Conservation (phyloP, 37 sponge, comb jelly and placozoan species). For the Halichondria panicea region DNA sequence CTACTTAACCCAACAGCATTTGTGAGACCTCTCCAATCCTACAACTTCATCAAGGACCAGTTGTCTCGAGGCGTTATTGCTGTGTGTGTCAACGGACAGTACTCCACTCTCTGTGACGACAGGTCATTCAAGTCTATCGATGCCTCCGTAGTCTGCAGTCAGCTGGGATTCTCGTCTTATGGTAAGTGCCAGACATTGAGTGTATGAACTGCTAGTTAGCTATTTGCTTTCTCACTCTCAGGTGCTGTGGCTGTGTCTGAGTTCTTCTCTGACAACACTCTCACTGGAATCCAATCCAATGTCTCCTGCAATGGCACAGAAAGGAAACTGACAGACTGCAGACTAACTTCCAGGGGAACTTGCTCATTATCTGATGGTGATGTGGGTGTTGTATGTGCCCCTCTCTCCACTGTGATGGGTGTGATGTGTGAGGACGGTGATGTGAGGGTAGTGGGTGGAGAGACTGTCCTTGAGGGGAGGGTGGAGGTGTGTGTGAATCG, state of each 20-base stretch:
- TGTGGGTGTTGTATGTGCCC: no score
- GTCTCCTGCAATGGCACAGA: no score
- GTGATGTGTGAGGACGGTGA: conserved; percentile 34
- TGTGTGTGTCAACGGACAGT: conserved; percentile 26
- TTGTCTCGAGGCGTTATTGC: conserved; percentile 38
- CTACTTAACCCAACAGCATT: no score
- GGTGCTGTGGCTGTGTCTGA: no score
- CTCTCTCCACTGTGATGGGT: not conserved
- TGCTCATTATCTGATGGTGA: no score
- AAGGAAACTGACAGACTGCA: no score
- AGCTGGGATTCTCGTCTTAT: conserved; percentile 49
- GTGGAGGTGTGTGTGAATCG: conserved; percentile 48
- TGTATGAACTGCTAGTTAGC: no score
- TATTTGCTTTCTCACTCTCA: no score
- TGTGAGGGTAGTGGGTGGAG: conserved; percentile 29
- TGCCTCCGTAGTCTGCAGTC: conserved; percentile 52
- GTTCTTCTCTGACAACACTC: no score
- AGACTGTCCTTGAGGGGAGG: not conserved
- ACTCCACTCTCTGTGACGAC: conserved; percentile 26
- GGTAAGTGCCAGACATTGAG: no score
- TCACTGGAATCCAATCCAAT: no score
- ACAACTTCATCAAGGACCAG: conserved; percentile 30
- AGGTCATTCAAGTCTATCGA: conserved; percentile 13
- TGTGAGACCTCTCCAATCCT: not conserved
- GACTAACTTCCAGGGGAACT: no score